Evolutionary conservation across 2,797 vertebrate genomes (phyloP).

Genomic region (Artibeus lituratus): DNA sequence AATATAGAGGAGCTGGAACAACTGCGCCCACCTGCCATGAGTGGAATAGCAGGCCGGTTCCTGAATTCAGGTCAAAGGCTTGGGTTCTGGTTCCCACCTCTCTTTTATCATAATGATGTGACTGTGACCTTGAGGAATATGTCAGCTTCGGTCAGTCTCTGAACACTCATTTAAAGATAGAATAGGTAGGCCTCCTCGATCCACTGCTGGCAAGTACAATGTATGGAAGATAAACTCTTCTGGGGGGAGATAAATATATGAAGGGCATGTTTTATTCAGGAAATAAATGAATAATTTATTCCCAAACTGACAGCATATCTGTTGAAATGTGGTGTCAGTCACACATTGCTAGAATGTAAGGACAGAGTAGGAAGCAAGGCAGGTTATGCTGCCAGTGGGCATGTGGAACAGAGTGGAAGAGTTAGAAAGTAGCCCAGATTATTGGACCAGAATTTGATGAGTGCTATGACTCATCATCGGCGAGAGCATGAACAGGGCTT

Average conservation of each 20-base stretch:
- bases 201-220: background rate
- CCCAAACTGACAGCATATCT: background rate
- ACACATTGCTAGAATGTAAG: background rate
- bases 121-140: background rate
- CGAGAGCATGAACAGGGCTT: fast-evolving
- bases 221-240: background rate
- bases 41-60: background rate
- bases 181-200: background rate
- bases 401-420: background rate
- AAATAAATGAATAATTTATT: background rate
- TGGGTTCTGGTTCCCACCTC: fast-evolving
- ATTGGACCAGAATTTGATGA: background rate
- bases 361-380: background rate
- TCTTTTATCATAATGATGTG: background rate
- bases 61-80: background rate
- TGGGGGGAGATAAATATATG: background rate
- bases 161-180: background rate
- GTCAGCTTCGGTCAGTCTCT: background rate
- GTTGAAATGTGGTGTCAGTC: background rate
- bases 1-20: background rate
- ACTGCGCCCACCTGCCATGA: fast-evolving
- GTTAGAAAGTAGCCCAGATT: background rate
- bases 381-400: background rate
- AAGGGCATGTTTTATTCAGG: background rate
- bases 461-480: fast-evolving